These are phyloP conservation scores for Drosophila kuntzei DNA, from an alignment of 2,888 invertebrate genomes.

Conservation along the genomic window DNA sequence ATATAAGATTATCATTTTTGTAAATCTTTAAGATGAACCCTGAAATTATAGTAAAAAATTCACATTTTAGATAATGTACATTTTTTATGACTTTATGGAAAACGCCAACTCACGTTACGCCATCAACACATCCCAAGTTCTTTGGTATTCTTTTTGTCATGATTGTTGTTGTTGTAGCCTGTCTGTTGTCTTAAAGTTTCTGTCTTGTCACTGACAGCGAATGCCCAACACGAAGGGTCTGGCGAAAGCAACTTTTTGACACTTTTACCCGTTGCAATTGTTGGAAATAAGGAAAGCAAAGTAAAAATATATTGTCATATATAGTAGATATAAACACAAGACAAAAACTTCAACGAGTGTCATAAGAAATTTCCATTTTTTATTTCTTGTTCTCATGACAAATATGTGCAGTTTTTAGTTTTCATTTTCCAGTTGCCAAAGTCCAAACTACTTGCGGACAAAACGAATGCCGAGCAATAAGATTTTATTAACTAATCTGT, in stretches of 20 bases:
- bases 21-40: too few relatives aligned
- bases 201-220: slow-evolving; percentile 50
- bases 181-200: slow-evolving; percentile 39
- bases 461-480: slow-evolving; percentile 50
- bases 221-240: slow-evolving; percentile 35
- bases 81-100: not conserved
- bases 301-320: slow-evolving; percentile 13
- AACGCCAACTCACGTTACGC: slow-evolving; percentile 3
- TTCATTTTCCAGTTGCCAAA: slow-evolving; percentile 30
- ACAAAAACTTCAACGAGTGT: slow-evolving; percentile 50
- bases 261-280: slow-evolving; percentile 35
- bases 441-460: slow-evolving; percentile 56
- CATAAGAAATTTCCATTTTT: slow-evolving; percentile 75
- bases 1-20: too few relatives aligned
- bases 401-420: slow-evolving; percentile 58
- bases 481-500: slow-evolving; percentile 82
- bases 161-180: slow-evolving; percentile 12
- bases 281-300: not conserved
- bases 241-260: slow-evolving; percentile 48
- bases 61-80: not conserved
- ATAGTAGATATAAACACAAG: slow-evolving; percentile 15
- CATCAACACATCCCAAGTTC: slow-evolving; percentile 14
- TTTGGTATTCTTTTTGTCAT: slow-evolving; percentile 11
- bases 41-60: too few relatives aligned
- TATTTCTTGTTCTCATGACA: slow-evolving; percentile 66